Conservation (phyloP, 2,888 invertebrate species). For the Prosapia bicincta region DNA sequence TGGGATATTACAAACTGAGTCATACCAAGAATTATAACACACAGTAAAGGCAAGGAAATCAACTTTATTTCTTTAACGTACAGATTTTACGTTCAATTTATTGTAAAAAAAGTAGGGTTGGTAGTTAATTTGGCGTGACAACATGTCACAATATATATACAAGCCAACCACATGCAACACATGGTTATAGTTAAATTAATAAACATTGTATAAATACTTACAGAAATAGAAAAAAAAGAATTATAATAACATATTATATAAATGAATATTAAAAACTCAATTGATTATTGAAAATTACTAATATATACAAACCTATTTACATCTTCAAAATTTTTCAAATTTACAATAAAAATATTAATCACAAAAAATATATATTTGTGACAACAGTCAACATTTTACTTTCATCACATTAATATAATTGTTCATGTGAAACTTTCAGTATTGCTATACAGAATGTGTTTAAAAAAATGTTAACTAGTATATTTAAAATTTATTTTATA, state of each 20-base stretch:
- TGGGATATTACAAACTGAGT: background rate
- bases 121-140: conserved; percentile 19
- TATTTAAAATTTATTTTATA: too few species aligned
- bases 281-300: conserved; percentile 27
- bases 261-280: conserved; percentile 28
- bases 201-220: conserved; percentile 12
- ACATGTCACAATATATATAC: conserved; percentile 27
- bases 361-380: background rate
- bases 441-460: too few species aligned
- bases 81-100: conserved; percentile 18
- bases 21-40: conserved; percentile 48
- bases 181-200: conserved; percentile 1
- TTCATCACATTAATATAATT: too few species aligned
- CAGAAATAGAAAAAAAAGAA: conserved; percentile 12
- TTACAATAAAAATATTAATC: background rate
- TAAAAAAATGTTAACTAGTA: too few species aligned
- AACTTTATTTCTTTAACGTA: conserved; percentile 25
- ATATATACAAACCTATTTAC: conserved; percentile 29
- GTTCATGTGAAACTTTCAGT: too few species aligned
- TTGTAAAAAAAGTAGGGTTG: conserved; percentile 26
- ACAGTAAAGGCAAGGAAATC: conserved; percentile 33
- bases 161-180: conserved; percentile 17
- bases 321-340: background rate
- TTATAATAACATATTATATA: background rate
- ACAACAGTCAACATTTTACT: background rate